Evolutionary conservation across 1,140 invertebrate genomes (phyloP).

Genomic region (Trialeurodes vaporariorum): DNA sequence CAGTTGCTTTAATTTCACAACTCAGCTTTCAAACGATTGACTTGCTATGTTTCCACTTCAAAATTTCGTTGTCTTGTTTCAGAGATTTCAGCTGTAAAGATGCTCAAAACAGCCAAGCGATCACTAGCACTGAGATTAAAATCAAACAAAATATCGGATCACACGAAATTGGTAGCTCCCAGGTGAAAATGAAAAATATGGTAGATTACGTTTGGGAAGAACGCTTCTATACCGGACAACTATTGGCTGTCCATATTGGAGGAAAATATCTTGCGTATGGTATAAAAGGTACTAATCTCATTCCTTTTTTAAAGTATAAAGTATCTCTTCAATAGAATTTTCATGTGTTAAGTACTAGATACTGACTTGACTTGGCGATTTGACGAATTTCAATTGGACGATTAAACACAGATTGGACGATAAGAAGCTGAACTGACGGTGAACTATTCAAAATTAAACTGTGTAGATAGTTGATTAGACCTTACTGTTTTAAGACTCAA

Average conservation of each 20-base stretch:
- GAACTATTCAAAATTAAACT: too few relatives aligned
- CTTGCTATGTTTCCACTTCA: too few relatives aligned
- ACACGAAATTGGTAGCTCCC: conserved; percentile 65
- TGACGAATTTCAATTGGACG: too few relatives aligned
- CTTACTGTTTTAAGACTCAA: too few relatives aligned
- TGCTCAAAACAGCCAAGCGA: background rate
- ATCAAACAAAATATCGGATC: conserved; percentile 52
- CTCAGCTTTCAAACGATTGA: too few relatives aligned
- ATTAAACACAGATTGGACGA: too few relatives aligned
- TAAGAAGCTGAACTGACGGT: too few relatives aligned
- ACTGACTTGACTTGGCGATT: too few relatives aligned
- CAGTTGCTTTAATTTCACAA: too few relatives aligned
- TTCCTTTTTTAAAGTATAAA: background rate
- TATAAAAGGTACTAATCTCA: conserved; percentile 55
- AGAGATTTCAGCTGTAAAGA: background rate
- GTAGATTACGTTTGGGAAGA: conserved; percentile 90
- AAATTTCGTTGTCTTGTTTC: background rate
- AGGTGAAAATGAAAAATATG: conserved; percentile 80
- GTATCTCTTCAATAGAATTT: background rate
- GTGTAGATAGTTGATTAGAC: too few relatives aligned
- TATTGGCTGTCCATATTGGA: conserved; percentile 77
- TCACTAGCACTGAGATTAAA: background rate
- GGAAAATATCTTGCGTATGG: conserved; percentile 81
- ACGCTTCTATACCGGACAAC: conserved; percentile 67
- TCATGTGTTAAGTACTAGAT: too few relatives aligned